Evolutionary conservation across 1,140 invertebrate genomes (phyloP).

Genomic region (Sitophilus oryzae): DNA sequence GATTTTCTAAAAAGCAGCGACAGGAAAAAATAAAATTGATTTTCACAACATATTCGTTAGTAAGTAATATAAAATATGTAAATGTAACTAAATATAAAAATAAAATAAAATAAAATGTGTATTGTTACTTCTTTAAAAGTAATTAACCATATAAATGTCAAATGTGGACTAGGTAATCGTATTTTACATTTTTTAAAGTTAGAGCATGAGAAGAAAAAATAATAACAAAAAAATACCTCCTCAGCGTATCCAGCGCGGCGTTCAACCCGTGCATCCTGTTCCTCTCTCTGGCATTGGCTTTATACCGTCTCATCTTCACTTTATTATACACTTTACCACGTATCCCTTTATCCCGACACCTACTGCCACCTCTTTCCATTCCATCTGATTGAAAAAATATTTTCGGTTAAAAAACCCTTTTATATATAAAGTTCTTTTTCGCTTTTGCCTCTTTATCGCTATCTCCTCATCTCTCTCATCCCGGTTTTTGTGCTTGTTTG

Average conservation of each 20-base stretch:
- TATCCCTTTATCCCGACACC: slow-evolving; percentile 16
- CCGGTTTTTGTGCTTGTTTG: too few relatives aligned
- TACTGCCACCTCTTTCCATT: slow-evolving; percentile 18
- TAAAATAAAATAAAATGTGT: too few relatives aligned
- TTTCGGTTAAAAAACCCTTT: slow-evolving; percentile 17
- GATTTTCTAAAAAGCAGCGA: too few relatives aligned
- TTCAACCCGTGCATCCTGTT: slow-evolving; percentile 62
- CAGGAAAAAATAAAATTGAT: too few relatives aligned
- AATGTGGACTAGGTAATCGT: too few relatives aligned
- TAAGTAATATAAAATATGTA: too few relatives aligned
- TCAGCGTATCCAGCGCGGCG: slow-evolving; percentile 54
- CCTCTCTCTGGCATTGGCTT: slow-evolving; percentile 58
- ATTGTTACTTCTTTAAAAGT: too few relatives aligned
- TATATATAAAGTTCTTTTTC: slow-evolving; percentile 24
- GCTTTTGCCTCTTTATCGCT: slow-evolving; percentile 12
- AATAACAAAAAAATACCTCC: slow-evolving; percentile 43
- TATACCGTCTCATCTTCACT: slow-evolving; percentile 45
- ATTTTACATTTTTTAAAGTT: too few relatives aligned
- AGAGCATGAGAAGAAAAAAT: background rate
- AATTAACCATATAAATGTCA: too few relatives aligned
- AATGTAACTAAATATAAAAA: too few relatives aligned
- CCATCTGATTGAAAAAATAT: slow-evolving; percentile 19
- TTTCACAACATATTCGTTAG: too few relatives aligned
- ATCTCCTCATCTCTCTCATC: too few relatives aligned
- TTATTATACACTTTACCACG: slow-evolving; percentile 27